phyloP scores from a whole-genome alignment of 2,888 invertebrate species.

The Escarpia spicata region DNA sequence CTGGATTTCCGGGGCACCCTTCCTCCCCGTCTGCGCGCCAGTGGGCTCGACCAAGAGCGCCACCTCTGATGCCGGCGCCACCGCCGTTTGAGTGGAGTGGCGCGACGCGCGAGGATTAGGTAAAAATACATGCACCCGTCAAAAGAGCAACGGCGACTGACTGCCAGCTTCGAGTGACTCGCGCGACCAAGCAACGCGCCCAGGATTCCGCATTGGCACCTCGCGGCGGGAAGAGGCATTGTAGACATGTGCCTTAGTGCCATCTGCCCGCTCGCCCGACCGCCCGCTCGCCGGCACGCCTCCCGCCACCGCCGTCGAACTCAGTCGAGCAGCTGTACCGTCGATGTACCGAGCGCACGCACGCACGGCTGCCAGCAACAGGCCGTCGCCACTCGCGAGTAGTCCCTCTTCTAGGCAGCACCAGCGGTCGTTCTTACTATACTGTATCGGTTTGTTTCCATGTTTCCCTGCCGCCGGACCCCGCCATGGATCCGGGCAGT shows the following conservation, averaged over 20 bases:
- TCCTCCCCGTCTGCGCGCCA: neutral
- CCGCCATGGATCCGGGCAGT: conserved; percentile 26
- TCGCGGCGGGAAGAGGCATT: conserved; percentile 12
- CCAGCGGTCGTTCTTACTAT: neutral
- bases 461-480: neutral
- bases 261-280: neutral
- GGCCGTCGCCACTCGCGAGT: neutral
- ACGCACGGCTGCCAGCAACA: neutral
- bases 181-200: neutral
- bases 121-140: neutral
- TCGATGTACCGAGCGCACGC: neutral
- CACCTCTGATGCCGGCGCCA: neutral
- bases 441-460: neutral
- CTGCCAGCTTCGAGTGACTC: neutral
- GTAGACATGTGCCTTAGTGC: neutral
- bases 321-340: neutral
- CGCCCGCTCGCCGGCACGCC: too few relatives aligned
- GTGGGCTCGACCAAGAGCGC: neutral
- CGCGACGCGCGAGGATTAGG: neutral
- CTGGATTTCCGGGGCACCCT: neutral
- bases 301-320: neutral
- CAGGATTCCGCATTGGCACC: neutral
- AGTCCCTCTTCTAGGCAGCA: neutral
- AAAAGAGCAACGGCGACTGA: neutral
- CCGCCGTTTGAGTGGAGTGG: neutral